Evolutionary conservation across 2,888 invertebrate species (phyloP).

Genomic region (Melolontha melolontha): DNA sequence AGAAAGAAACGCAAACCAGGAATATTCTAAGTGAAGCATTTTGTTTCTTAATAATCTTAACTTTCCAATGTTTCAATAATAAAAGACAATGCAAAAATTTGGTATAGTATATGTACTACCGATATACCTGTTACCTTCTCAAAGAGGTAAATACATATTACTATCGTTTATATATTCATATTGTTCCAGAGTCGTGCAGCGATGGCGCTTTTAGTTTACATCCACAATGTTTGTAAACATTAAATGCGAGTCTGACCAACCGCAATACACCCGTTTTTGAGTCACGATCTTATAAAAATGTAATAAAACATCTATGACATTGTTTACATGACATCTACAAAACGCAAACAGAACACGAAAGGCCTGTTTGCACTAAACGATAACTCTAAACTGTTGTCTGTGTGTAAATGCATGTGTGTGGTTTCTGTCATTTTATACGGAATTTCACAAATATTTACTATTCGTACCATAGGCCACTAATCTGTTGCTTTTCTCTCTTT

Average conservation of each 20-base stretch:
- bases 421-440: conserved; percentile 15
- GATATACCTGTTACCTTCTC: no score
- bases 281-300: conserved; percentile 60
- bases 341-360: conserved; percentile 55
- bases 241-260: conserved; percentile 53
- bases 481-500: no score
- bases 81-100: no score
- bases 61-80: no score
- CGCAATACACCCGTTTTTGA: conserved; percentile 56
- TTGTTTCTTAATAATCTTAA: no score
- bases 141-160: no score
- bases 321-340: conserved; percentile 60
- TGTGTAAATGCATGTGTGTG: conserved; percentile 19
- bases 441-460: conserved; percentile 28
- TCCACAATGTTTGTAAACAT: conserved; percentile 48
- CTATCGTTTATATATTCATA: conserved; percentile 36
- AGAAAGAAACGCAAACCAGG: no score
- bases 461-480: no score
- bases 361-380: conserved; percentile 44
- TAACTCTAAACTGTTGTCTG: conserved; percentile 39
- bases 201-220: conserved; percentile 45
- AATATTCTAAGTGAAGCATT: no score
- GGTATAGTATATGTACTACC: no score
- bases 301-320: conserved; percentile 59
- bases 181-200: conserved; percentile 39